Conservation (phyloP, 2,888 invertebrate genomes). For the Hirtodrosophila alboralis region DNA sequence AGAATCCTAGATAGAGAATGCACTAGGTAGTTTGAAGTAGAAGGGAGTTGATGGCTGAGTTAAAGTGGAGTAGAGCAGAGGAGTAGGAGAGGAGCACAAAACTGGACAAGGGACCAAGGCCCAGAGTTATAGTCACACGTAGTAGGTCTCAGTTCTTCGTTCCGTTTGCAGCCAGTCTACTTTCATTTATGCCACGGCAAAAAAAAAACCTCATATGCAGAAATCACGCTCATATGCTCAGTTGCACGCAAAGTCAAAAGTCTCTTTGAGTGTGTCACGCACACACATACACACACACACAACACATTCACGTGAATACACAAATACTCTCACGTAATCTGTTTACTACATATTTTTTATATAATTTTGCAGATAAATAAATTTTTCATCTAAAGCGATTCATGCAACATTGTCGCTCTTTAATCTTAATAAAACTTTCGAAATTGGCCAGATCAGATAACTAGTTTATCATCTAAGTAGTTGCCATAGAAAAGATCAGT, state of each 20-base stretch:
- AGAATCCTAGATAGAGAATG: constrained; percentile 3
- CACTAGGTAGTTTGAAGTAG: constrained; percentile 13
- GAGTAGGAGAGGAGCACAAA: too few relatives aligned
- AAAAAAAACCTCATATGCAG: constrained; percentile 71
- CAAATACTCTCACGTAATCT: constrained; percentile 19
- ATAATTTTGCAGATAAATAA: too few relatives aligned
- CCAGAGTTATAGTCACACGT: constrained; percentile 1
- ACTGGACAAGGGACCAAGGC: constrained; percentile 58
- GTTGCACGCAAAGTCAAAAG: constrained; percentile 79
- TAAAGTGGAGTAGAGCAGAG: constrained; percentile 19
- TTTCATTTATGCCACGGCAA: constrained; percentile 53
- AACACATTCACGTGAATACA: background rate
- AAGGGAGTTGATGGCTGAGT: background rate
- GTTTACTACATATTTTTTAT: background rate
- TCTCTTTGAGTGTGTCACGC: constrained; percentile 62
- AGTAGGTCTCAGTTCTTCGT: constrained; percentile 10
- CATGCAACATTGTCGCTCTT: too few relatives aligned
- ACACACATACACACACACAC: constrained; percentile 10
- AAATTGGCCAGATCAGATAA: too few relatives aligned
- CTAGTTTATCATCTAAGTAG: too few relatives aligned
- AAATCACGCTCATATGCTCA: constrained; percentile 81
- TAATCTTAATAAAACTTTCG: too few relatives aligned
- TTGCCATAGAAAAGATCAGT: too few relatives aligned
- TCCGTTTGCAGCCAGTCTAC: constrained; percentile 13
- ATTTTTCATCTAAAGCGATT: too few relatives aligned